phyloP scores from a whole-genome alignment of 2,113 vertebrate species.

The Alectura lathami region DNA sequence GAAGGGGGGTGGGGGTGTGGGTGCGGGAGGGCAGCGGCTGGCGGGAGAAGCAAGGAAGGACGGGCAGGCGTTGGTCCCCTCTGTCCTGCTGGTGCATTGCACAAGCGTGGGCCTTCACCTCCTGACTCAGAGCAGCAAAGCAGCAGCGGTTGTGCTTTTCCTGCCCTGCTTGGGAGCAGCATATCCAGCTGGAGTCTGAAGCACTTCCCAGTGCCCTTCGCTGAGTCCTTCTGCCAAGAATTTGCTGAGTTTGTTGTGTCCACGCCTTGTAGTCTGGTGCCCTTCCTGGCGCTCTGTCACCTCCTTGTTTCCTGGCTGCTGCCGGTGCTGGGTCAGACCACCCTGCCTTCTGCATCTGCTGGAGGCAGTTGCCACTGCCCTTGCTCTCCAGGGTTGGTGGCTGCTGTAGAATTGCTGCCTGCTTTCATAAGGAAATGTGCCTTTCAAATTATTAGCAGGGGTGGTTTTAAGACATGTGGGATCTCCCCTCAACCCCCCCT shows the following conservation, averaged over 20 bases:
- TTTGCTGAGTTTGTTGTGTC: neutral
- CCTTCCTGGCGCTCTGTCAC: constrained; percentile 19
- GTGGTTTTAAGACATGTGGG: neutral
- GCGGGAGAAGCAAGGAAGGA: neutral
- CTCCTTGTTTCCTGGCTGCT: neutral
- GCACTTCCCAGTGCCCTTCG: neutral
- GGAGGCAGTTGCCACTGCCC: neutral
- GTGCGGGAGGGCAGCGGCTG: neutral
- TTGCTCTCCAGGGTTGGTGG: neutral
- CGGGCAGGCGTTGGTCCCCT: neutral
- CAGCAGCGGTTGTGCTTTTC: neutral
- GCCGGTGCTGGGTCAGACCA: neutral
- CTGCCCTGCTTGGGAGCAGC: neutral
- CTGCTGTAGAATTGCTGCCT: neutral
- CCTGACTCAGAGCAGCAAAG: neutral
- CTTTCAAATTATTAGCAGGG: neutral
- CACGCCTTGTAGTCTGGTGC: constrained; percentile 8
- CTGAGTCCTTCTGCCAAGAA: neutral
- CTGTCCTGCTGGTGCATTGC: neutral
- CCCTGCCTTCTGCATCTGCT: neutral
- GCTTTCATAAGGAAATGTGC: neutral
- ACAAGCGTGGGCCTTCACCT: neutral
- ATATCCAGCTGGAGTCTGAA: constrained; percentile 31
- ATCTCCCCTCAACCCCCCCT: rapidly evolving
- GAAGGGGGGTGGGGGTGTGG: neutral